These are phyloP conservation scores for Coleophora flavipennella DNA, from an alignment of 2,888 invertebrate species.

Conservation along the genomic window DNA sequence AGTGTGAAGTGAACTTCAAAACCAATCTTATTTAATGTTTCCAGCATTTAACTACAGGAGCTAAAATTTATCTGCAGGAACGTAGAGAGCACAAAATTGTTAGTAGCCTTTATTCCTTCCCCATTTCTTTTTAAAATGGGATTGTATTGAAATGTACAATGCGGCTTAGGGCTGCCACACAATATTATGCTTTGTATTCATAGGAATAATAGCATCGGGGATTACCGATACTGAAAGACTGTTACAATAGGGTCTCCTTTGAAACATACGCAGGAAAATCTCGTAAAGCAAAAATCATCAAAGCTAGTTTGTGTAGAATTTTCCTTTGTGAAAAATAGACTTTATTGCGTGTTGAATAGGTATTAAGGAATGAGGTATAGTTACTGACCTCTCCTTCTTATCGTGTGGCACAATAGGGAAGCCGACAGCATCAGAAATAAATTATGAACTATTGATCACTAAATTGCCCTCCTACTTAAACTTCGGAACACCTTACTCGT, in stretches of 20 bases:
- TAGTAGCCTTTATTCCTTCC: constrained; percentile 20
- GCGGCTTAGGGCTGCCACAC: constrained; percentile 26
- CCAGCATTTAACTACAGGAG: not conserved
- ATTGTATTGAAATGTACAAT: constrained; percentile 35
- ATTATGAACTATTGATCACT: too few species aligned
- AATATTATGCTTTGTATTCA: constrained; percentile 47
- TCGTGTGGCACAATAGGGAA: too few species aligned
- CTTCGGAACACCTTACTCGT: too few species aligned
- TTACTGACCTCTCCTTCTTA: too few species aligned
- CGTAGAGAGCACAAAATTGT: constrained; percentile 11
- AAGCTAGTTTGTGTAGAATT: not conserved
- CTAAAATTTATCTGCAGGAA: too few species aligned
- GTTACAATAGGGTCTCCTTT: constrained; percentile 35
- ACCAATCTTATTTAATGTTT: not conserved
- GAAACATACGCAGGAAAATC: constrained; percentile 24
- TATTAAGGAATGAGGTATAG: too few species aligned
- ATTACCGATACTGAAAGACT: constrained; percentile 35
- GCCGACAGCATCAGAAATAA: too few species aligned
- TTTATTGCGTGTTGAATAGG: not conserved
- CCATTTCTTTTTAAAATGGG: constrained; percentile 28
- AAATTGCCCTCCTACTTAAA: too few species aligned
- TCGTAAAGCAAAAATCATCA: not conserved
- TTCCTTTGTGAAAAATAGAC: not conserved
- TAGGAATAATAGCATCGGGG: constrained; percentile 43
- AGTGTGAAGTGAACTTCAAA: not conserved